A percentile compares a stretch with the other conserved stretches of the same genome.
phyloP scores from a whole-genome alignment of 35 echinoderm and acorn worm genomes.

The Holothuria glaberrima region DNA sequence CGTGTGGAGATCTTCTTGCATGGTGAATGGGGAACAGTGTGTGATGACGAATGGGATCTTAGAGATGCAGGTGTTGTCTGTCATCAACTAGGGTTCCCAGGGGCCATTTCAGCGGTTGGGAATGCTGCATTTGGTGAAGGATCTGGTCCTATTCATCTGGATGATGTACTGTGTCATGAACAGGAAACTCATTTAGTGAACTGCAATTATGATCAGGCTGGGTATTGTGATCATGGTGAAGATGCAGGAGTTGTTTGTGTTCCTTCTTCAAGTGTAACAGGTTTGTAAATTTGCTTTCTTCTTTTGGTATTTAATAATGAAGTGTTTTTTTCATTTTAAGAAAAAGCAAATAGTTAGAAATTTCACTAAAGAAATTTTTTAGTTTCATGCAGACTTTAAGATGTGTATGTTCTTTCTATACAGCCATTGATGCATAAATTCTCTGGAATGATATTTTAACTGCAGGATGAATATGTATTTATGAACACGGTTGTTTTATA shows the following conservation, averaged over 20 bases:
- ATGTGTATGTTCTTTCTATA: no score
- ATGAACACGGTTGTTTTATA: no score
- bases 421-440: no score
- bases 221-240: constrained; percentile 1
- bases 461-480: no score
- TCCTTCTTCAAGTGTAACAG: no score
- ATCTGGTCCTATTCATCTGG: neutral
- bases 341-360: no score
- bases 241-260: constrained; percentile 39
- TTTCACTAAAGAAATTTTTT: no score
- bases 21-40: constrained; percentile 59
- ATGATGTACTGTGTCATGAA: neutral
- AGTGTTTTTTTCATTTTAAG: no score
- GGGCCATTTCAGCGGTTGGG: neutral
- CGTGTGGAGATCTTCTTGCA: constrained; percentile 53
- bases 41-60: constrained; percentile 57
- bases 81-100: constrained; percentile 26
- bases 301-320: no score
- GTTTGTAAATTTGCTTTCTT: no score
- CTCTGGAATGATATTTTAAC: no score
- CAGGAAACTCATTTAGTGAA: neutral
- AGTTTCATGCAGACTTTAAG: no score
- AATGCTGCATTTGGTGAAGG: neutral
- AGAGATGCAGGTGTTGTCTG: constrained; percentile 54
- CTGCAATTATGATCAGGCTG: neutral